Evolutionary conservation across 2,797 vertebrate species (phyloP), one percentile per base, ranked within the genome.

Genomic region (Arctocebus calabarensis): DNA sequence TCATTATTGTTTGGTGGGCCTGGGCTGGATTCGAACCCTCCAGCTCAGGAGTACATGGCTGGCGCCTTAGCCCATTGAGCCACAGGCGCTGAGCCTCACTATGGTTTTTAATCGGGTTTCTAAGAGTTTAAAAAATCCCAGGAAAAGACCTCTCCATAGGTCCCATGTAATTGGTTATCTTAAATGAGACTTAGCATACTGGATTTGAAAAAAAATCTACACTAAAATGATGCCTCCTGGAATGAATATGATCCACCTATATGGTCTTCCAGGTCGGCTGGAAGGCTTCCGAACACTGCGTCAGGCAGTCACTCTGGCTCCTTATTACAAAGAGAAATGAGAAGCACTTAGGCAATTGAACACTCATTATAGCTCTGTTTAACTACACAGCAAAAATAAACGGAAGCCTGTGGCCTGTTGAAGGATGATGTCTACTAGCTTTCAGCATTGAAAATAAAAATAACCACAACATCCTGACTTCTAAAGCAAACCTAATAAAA

Each of bases 381-480:
- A 83, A 92, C 34, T 43, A 61, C 22, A 90, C 1, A 70, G 34
- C 3, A n/a, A 73, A 82, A 85, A 92, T 78, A 77, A 97, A 70
- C 3, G 11, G 43, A 77, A 52, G 48, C 48, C 48, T 48, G 48
- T 4, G 13, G 77, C 77, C 75, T 91, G n/a, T 7, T 7, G 37
- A 96, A 96, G 90, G 73, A 82, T 37, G 4, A 73, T 32, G 96
- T 95, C 94, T 75, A 90, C 57, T 16, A 89, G 94, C 87, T 92
- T 90, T 79, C 90, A 96, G 96, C 96, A 73, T 62, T 88, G 91
- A 98, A 88, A 97, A 66, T 71, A 79, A 98, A 88, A 97, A 66
- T 68, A 82, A 77, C 89, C 43, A 40, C 12, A 93, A 88, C 2
- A 22, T 55, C 74, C 70, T 45, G 55, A 77, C 90, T 96, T 96